phyloP scores from a whole-genome alignment of 2,888 invertebrate species.

The Drosophila recens region DNA sequence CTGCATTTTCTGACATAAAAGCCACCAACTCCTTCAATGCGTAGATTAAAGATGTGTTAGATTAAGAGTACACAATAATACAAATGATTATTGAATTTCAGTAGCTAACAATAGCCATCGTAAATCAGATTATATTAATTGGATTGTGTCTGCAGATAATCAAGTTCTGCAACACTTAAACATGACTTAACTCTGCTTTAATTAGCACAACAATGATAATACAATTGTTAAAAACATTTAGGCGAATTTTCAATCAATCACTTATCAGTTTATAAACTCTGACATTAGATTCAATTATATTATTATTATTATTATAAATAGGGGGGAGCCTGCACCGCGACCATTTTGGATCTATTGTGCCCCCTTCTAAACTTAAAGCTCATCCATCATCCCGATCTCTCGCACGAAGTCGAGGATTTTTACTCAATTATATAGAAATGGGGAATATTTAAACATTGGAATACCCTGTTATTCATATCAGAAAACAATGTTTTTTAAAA shows the following conservation, averaged over 20 bases:
- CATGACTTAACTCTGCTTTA: constrained; percentile 5
- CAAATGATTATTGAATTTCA: background rate
- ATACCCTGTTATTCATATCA: background rate
- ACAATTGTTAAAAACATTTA: background rate
- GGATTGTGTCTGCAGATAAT: background rate
- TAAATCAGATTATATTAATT: constrained; percentile 1
- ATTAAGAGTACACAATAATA: background rate
- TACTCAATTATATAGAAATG: background rate
- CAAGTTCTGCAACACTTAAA: background rate
- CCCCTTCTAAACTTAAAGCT: too few relatives aligned
- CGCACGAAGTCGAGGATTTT: too few relatives aligned
- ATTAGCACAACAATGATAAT: constrained; percentile 10
- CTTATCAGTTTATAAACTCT: constrained; percentile 1
- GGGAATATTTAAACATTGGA: background rate
- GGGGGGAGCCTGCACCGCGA: too few relatives aligned
- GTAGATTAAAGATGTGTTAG: background rate
- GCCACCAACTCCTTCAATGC: background rate
- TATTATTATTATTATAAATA: too few relatives aligned
- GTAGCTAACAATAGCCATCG: background rate
- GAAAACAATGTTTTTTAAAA: background rate
- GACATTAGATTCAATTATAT: background rate
- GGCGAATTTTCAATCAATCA: background rate
- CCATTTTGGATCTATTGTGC: too few relatives aligned
- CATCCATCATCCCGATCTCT: too few relatives aligned
- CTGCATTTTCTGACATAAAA: background rate